Evolutionary conservation across 2,113 vertebrate genomes (phyloP), one percentile per base, ranked within the genome.

Genomic region (Zosterops lateralis): DNA sequence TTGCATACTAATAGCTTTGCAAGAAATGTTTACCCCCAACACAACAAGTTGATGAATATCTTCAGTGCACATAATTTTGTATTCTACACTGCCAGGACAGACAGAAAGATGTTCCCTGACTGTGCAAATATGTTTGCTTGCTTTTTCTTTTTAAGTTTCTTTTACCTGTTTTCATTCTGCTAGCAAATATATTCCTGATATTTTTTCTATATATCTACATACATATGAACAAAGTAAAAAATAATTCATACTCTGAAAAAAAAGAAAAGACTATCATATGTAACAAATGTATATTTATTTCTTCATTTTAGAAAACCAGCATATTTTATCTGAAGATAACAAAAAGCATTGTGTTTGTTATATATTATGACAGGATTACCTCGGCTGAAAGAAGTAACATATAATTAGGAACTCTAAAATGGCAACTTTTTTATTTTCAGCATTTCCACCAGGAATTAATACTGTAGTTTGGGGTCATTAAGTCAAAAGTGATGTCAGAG

Each of bases 401-500:
- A 66, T 24, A 48, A 79, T 4, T 36, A 83, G 34, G 82, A 95
- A 70, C 31, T 67, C 22, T 66, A 38, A 75, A 75, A 61, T 6
- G 66, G 8, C 17, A 80, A 67, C 11, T 68, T 17, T 50, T 24
- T 57, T 91, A 86, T 44, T 95, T 87, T 94, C 57, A 95, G 45
- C 51, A 90, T 71, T 93, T 88, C 92, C 66, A 84, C 70, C 56
- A 77, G 72, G 31, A 93, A 90, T 94, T 24, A 88, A 87, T 77
- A 84, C 47, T 74, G 44, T 71, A 87, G 29, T 48, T 62, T 12
- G 29, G n/a, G 34, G 86, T 89, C 51, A 75, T 73, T 89, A 72
- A 94, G 44, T 76, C 91, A 96, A 91, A 96, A 66, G 44, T 28
- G 53, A 92, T 95, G 70, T 93, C 95, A 89, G 92, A 79, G 89